phyloP scores from a whole-genome alignment of 2,797 vertebrate species.

The Neosalanx taihuensis region DNA sequence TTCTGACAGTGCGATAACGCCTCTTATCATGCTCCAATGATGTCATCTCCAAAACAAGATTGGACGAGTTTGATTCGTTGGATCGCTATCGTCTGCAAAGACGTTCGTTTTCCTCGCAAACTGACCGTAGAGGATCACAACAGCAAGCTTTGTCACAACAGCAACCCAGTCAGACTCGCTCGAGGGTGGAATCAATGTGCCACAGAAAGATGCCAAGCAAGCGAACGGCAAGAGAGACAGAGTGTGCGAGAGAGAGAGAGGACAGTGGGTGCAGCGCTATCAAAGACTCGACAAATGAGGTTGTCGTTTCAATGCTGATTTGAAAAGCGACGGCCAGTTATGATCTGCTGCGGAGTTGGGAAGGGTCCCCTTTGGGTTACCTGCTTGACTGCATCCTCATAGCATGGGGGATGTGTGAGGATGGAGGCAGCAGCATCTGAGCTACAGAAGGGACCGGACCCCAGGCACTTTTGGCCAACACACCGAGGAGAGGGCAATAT shows the following conservation, averaged over 20 bases:
- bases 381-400: constrained; percentile 96
- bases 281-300: constrained; percentile 24
- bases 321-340: constrained; percentile 48
- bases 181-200: constrained; percentile 39
- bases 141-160: constrained; percentile 20
- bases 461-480: constrained; percentile 84
- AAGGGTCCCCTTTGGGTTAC: constrained; percentile 71
- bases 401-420: constrained; percentile 90
- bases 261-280: constrained; percentile 48
- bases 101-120: background rate
- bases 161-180: constrained; percentile 23
- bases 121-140: background rate
- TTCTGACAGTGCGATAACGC: too few species aligned
- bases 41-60: background rate
- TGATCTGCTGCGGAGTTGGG: constrained; percentile 33
- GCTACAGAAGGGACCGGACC: constrained; percentile 84
- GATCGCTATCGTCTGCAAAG: background rate
- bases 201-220: constrained; percentile 37
- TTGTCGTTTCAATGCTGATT: constrained; percentile 24
- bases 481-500: constrained; percentile 78
- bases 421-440: constrained; percentile 81
- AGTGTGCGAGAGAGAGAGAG: constrained; percentile 28
- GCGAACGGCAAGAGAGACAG: constrained; percentile 37
- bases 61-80: background rate
- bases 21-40: too few species aligned